Evolutionary conservation across 1,140 invertebrate species (phyloP), one percentile per base, ranked within the genome.

Genomic region (Phthorimaea operculella): DNA sequence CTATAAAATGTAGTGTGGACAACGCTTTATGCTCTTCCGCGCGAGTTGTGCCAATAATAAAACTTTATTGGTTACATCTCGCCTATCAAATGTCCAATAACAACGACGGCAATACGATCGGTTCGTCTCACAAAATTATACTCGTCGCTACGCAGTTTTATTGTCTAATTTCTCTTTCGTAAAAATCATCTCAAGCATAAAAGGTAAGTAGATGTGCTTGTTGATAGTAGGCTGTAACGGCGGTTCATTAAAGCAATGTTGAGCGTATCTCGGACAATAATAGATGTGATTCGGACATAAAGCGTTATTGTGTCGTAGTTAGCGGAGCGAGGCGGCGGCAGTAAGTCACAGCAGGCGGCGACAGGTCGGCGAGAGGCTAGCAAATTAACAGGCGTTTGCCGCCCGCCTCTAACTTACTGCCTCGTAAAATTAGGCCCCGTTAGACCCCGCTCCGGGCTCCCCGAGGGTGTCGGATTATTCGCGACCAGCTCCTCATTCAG

Each of bases 301-400:
- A 65, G 64, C 63, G 65, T 61, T 71, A 68, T 68, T 71, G 68
- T 71, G 60, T 63, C 52, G 57, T 56, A 9, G 1, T 9, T 3
- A 15, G 44, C 16, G 34, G 58, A 50, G 54, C 60, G 59, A 47
- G 53, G 47, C 59, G 57, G 44, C 45, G 63, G 69, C 60, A 59
- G 71, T 83, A 83, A 79, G 74, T 83, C 77, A 80, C 76, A 73
- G 71, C 76, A 74, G 76, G 76, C 70, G 79, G 72, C 77, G 79
- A 82, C 79, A 78, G 74, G 67, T 68, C 68, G 71, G 59, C 68
- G 71, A 10, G 68, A 62, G 70, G 64, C 64, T 73, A 72, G 69
- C 78, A 76, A 84, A 82, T 84, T 84, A 84, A 84, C 80, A 82
- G 72, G 66, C 72, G 73, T 71, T 79, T 76, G 76, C 72, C 74